Conservation (phyloP, 2,113 vertebrate species). For the Petrocephalus zakoni region DNA sequence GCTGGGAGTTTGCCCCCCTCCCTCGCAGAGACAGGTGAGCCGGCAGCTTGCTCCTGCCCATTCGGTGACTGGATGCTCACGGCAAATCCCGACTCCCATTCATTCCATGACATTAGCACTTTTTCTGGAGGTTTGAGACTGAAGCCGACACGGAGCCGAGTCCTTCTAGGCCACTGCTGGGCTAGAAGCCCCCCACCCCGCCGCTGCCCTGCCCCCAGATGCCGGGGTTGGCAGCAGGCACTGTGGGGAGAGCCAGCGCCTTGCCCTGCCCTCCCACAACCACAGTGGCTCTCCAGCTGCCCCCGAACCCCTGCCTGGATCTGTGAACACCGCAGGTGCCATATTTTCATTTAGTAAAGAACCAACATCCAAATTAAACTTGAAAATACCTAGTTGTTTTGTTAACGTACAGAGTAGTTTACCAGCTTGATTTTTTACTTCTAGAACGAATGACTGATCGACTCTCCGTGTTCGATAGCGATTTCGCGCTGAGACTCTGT, state of each 20-base stretch:
- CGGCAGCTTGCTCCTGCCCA: background rate
- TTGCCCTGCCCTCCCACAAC: background rate
- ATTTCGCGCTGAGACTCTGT: conserved; percentile 64
- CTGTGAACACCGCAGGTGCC: conserved; percentile 58
- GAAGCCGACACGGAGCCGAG: background rate
- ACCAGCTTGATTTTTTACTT: conserved; percentile 47
- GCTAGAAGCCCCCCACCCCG: background rate
- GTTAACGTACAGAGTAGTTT: conserved; percentile 59
- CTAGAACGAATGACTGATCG: conserved; percentile 49
- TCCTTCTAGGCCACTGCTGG: background rate
- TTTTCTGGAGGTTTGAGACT: conserved; percentile 8
- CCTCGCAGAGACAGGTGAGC: background rate
- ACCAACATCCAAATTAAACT: conserved; percentile 47
- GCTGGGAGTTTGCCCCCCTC: background rate
- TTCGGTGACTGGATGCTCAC: background rate
- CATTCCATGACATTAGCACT: background rate
- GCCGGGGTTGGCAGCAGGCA: background rate
- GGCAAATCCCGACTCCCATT: background rate
- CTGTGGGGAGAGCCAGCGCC: background rate
- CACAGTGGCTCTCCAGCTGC: background rate
- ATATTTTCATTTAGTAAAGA: conserved; percentile 45
- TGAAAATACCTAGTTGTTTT: conserved; percentile 51
- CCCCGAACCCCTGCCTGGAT: conserved; percentile 31
- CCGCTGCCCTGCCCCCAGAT: background rate
- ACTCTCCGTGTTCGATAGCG: conserved; percentile 60